Base-by-base conservation (phyloP, 2,113 vertebrate species). In the Neolamprologus caudopunctatus region DNA sequence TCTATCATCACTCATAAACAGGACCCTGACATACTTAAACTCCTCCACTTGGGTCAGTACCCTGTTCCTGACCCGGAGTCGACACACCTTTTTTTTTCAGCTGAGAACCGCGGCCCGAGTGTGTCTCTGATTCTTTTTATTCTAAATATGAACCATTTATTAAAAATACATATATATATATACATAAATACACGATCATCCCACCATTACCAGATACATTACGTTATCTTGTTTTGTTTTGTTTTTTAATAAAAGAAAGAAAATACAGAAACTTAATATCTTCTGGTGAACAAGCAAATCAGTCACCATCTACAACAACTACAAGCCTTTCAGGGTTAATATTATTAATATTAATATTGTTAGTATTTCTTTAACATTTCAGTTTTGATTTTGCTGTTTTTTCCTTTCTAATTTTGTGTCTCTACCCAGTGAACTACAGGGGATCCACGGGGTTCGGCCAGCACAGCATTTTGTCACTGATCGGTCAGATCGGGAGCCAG, bases 361-460 rank as follows among this genome's bases (percentile, higher is more conserved):
- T 63, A 68, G 19, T 40, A 21, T 68, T 40, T 0, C 4, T 68
- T 68, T 68, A 68, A 40, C 19, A 40, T 68, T 73, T 73, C 2
- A 19, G 12, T 37, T 79, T 50, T 47, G 7, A 17, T 53, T n/a
- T 9, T 3, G 17, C 2, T 0, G 71, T 45, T 21, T 31, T 26
- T 40, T 5, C 6, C 1, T 40, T 13, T 21, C 7, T 31, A 7
- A 84, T 28, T 79, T 13, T 90, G 8, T 82, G 8, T 54, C 35
- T 87, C 50, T 90, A 55, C 63, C 3, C 90, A 98, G 97, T 98
- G 84, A 98, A 98, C 91, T 98, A 97, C 71, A 92, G 97, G 0
- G 97, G 97, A 58, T 98, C 97, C 55, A 96, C 96, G 47, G 97
- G 97, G 47, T 97, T 97, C 0, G 97, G 98, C 7, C 97, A 98